Evolutionary conservation across 2,797 vertebrate genomes (phyloP).

Genomic region (Myotis findleyi): DNA sequence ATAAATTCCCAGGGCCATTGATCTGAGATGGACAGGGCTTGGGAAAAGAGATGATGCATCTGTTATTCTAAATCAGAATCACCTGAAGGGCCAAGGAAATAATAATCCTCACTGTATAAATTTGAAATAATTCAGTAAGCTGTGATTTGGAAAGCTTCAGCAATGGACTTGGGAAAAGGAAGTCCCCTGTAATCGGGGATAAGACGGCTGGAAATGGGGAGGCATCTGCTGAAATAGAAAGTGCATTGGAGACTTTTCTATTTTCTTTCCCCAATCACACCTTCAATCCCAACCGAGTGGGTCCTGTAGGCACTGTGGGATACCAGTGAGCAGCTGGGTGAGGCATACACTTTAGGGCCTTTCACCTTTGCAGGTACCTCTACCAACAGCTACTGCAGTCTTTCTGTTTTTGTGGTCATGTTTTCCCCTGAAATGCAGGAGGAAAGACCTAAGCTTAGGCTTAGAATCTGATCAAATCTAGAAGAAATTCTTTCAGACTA

Average conservation of each 20-base stretch:
- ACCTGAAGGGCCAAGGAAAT: not conserved
- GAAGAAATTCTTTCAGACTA: not conserved
- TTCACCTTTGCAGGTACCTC: not conserved
- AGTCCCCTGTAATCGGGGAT: not conserved
- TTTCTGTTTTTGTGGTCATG: not conserved
- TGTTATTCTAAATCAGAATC: not conserved
- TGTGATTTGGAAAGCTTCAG: not conserved
- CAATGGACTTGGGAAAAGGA: not conserved
- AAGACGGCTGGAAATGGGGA: not conserved
- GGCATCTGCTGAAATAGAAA: not conserved
- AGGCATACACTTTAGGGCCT: not conserved
- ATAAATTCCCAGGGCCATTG: not conserved
- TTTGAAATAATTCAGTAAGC: not conserved
- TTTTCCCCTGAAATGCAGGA: not conserved
- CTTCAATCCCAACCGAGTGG: not conserved
- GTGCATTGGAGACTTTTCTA: not conserved
- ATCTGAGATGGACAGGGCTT: not conserved
- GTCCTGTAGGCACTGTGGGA: not conserved
- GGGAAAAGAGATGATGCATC: not conserved
- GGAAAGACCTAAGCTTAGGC: not conserved
- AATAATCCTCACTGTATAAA: not conserved
- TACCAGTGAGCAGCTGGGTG: not conserved
- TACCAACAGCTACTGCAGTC: not conserved
- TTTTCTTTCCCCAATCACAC: not conserved
- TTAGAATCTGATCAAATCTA: not conserved